Conservation (phyloP, 2,888 invertebrate genomes). For the Drosophila sordidapex region DNA sequence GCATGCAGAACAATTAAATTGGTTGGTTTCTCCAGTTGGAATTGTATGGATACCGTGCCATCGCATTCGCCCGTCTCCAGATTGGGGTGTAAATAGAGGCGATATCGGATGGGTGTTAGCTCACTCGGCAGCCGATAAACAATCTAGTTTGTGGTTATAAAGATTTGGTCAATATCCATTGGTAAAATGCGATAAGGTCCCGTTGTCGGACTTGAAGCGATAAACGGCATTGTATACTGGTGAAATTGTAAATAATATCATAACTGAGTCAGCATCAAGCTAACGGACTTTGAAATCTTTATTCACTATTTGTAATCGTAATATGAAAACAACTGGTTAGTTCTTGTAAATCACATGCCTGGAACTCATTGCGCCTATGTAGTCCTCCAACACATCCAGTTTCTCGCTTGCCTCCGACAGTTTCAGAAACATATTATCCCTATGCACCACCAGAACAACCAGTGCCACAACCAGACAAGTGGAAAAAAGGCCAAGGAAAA, state of each 20-base stretch:
- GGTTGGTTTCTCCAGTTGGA: slow-evolving; percentile 64
- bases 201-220: not conserved
- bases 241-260: slow-evolving; percentile 22
- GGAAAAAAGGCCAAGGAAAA: slow-evolving; percentile 70
- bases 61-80: slow-evolving; percentile 63
- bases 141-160: slow-evolving; percentile 68
- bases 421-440: slow-evolving; percentile 57
- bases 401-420: slow-evolving; percentile 67
- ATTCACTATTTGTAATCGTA: not conserved
- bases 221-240: slow-evolving; percentile 14
- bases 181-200: slow-evolving; percentile 21
- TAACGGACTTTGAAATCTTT: not conserved
- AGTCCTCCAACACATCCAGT: slow-evolving; percentile 69
- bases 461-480: slow-evolving; percentile 69
- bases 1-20: slow-evolving; percentile 81
- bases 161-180: slow-evolving; percentile 53
- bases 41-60: slow-evolving; percentile 80
- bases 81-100: slow-evolving; percentile 73
- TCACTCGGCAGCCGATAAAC: slow-evolving; percentile 77
- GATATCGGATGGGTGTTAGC: slow-evolving; percentile 73
- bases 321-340: not conserved
- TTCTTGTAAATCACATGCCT: not conserved
- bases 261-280: not conserved
- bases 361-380: slow-evolving; percentile 41
- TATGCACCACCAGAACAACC: slow-evolving; percentile 68